These are phyloP conservation scores for Pentalonia nigronervosa DNA, from an alignment of 1,140 invertebrate species.

Conservation along the genomic window DNA sequence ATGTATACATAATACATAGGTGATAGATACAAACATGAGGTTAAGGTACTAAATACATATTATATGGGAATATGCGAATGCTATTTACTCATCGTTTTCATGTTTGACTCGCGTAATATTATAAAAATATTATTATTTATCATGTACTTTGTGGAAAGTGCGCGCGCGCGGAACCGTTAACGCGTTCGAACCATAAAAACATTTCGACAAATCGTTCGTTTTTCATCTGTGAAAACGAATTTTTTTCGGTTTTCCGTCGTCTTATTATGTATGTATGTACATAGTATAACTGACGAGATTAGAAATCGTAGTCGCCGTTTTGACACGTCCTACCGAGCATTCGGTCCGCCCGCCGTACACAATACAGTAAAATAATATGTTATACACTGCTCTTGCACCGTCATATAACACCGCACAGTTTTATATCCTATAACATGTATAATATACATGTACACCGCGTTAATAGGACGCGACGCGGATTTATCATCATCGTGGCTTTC, in stretches of 20 bases:
- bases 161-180: not conserved
- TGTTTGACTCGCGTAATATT: not conserved
- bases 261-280: not conserved
- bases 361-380: not conserved
- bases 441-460: not conserved
- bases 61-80: too few relatives aligned
- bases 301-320: not conserved
- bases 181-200: not conserved
- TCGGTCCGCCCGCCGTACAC: not conserved
- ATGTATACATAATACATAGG: too few relatives aligned
- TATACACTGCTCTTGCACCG: not conserved
- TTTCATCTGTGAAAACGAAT: not conserved
- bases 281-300: not conserved
- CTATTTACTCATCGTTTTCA: not conserved
- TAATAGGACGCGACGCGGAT: not conserved
- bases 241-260: not conserved
- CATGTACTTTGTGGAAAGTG: too few relatives aligned
- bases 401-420: not conserved
- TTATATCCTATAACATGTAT: not conserved
- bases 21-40: too few relatives aligned
- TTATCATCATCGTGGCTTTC: not conserved
- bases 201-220: not conserved
- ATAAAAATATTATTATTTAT: too few relatives aligned
- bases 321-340: not conserved
- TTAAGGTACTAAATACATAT: too few relatives aligned